Conservation (phyloP, 2,797 vertebrate genomes). For the Rhadinocentrus ornatus region DNA sequence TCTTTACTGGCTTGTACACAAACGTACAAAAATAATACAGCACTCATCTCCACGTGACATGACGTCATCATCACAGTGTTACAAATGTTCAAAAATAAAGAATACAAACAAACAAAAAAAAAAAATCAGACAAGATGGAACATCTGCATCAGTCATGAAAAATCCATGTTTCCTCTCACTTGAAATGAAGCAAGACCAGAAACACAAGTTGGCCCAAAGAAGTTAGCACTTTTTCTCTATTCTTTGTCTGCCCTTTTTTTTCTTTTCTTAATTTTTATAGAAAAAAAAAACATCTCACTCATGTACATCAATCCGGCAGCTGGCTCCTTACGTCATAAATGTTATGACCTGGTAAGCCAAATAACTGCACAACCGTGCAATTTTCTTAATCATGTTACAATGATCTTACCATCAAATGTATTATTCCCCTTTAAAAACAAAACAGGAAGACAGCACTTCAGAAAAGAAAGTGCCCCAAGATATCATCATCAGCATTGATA, state of each 20-base stretch:
- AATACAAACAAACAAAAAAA: constrained; percentile 60
- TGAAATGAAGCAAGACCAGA: constrained; percentile 81
- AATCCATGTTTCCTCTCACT: constrained; percentile 74
- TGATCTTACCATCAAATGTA: constrained; percentile 88
- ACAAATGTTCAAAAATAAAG: constrained; percentile 83
- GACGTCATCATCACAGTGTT: constrained; percentile 87
- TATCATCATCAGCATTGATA: constrained; percentile 73
- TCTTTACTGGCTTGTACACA: constrained; percentile 90
- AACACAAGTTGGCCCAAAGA: constrained; percentile 81
- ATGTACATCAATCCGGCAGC: constrained; percentile 81
- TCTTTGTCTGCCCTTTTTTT: constrained; percentile 35
- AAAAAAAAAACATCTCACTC: constrained; percentile 74
- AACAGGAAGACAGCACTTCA: constrained; percentile 86
- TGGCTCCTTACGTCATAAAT: constrained; percentile 93
- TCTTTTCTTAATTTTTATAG: constrained; percentile 22
- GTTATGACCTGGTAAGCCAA: constrained; percentile 91
- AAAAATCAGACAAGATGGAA: constrained; percentile 76
- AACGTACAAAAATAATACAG: constrained; percentile 89
- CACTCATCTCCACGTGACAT: constrained; percentile 84
- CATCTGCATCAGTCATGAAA: constrained; percentile 80
- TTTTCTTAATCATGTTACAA: constrained; percentile 86
- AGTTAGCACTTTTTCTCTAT: constrained; percentile 71
- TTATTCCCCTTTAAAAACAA: constrained; percentile 83
- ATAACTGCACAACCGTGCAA: constrained; percentile 90
- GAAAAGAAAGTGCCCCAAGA: constrained; percentile 84